Conservation (phyloP, 2,888 invertebrate species). For the Chamaedrilus cognettii region DNA sequence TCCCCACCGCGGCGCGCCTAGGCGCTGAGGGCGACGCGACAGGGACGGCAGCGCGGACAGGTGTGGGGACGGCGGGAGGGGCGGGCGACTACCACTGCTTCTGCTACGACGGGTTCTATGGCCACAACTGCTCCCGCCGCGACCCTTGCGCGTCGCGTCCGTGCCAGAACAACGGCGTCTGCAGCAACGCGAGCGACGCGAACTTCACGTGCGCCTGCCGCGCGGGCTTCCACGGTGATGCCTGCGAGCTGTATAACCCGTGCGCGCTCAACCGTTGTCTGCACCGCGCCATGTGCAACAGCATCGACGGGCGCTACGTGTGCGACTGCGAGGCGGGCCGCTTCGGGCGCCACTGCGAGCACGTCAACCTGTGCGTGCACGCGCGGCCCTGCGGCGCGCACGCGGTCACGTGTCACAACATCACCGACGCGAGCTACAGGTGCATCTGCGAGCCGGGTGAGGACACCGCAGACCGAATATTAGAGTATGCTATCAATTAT, state of each 20-base stretch:
- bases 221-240: constrained; percentile 33
- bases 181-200: constrained; percentile 41
- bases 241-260: constrained; percentile 36
- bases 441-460: constrained; percentile 46
- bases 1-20: background rate
- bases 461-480: no score
- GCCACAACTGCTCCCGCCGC: constrained; percentile 40
- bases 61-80: constrained; percentile 46
- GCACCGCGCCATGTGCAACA: constrained; percentile 37
- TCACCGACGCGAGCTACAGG: constrained; percentile 37
- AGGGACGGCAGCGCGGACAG: no score
- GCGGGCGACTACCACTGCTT: constrained; percentile 41
- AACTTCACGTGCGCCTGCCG: constrained; percentile 35
- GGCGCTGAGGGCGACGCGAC: no score
- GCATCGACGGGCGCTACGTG: constrained; percentile 35
- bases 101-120: constrained; percentile 45
- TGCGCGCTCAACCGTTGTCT: constrained; percentile 35
- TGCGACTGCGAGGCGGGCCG: constrained; percentile 36
- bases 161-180: constrained; percentile 49
- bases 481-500: no score
- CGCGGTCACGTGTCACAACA: constrained; percentile 33
- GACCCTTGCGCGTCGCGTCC: constrained; percentile 45
- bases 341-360: constrained; percentile 36
- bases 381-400: constrained; percentile 32
- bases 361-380: constrained; percentile 30